These are phyloP conservation scores for Nemotelus pantherinus DNA, from an alignment of 2,888 invertebrate species.

Conservation along the genomic window DNA sequence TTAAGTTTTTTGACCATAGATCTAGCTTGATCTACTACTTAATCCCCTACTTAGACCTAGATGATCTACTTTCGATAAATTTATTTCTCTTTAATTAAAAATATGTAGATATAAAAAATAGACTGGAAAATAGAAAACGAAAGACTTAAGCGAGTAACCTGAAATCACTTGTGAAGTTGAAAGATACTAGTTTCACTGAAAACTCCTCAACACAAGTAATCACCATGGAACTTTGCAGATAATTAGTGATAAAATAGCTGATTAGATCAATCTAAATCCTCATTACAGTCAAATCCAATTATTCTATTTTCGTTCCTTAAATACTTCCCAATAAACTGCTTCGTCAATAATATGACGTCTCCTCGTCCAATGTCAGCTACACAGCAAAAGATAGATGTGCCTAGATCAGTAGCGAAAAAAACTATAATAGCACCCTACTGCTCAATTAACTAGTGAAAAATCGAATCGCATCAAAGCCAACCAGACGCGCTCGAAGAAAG, in stretches of 20 bases:
- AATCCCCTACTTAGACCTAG: too few relatives aligned
- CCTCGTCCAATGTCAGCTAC: not conserved
- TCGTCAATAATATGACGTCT: not conserved
- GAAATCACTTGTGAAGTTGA: too few relatives aligned
- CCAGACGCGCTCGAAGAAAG: constrained; percentile 20
- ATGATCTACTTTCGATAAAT: too few relatives aligned
- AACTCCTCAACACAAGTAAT: too few relatives aligned
- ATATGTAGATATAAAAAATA: too few relatives aligned
- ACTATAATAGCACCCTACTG: constrained; percentile 2
- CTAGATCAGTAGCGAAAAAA: not conserved
- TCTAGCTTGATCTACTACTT: too few relatives aligned
- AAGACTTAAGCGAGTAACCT: too few relatives aligned
- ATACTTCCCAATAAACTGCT: constrained; percentile 1
- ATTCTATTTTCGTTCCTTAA: constrained; percentile 24
- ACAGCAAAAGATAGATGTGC: not conserved
- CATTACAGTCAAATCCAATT: constrained; percentile 33
- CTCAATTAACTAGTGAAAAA: constrained; percentile 36
- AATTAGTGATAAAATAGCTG: constrained; percentile 20
- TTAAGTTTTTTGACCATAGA: too few relatives aligned
- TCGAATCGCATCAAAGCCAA: constrained; percentile 11
- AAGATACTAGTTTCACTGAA: too few relatives aligned
- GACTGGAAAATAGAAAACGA: too few relatives aligned
- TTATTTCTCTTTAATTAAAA: too few relatives aligned
- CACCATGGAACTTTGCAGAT: not conserved
- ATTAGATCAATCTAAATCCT: constrained; percentile 23